phyloP scores from a whole-genome alignment of 2,888 invertebrate species.

The Gymnoscelis rufifasciata region DNA sequence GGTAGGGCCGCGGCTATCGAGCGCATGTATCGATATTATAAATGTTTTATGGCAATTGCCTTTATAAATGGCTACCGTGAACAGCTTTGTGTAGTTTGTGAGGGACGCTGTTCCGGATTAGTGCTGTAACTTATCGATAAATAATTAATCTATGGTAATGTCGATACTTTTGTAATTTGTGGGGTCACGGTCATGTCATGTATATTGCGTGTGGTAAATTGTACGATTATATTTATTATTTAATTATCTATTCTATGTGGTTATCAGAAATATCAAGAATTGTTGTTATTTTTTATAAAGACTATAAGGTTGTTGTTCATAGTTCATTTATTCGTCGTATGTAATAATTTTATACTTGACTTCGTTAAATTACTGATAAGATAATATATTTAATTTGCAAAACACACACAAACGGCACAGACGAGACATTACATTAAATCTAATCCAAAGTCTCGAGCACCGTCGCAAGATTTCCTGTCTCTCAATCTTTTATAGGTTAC shows the following conservation, averaged over 20 bases:
- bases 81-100: conserved; percentile 31
- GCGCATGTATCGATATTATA: conserved; percentile 42
- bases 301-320: too few species aligned
- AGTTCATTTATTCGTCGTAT: too few species aligned
- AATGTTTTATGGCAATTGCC: conserved; percentile 47
- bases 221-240: background rate
- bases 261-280: too few species aligned
- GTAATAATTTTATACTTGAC: too few species aligned
- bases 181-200: conserved; percentile 9
- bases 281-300: too few species aligned
- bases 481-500: too few species aligned
- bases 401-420: too few species aligned
- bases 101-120: conserved; percentile 24
- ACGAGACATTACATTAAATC: too few species aligned
- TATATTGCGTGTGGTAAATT: background rate
- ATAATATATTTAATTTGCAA: too few species aligned
- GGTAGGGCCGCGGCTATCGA: conserved; percentile 34
- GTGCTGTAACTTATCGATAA: conserved; percentile 21
- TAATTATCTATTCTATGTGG: background rate
- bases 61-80: conserved; percentile 40
- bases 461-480: too few species aligned
- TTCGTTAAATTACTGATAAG: too few species aligned
- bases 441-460: too few species aligned
- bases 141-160: conserved; percentile 26
- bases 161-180: conserved; percentile 15